Evolutionary conservation across 1,140 invertebrate species (phyloP), one percentile per base, ranked within the genome.

Genomic region (Orchestia grillus): DNA sequence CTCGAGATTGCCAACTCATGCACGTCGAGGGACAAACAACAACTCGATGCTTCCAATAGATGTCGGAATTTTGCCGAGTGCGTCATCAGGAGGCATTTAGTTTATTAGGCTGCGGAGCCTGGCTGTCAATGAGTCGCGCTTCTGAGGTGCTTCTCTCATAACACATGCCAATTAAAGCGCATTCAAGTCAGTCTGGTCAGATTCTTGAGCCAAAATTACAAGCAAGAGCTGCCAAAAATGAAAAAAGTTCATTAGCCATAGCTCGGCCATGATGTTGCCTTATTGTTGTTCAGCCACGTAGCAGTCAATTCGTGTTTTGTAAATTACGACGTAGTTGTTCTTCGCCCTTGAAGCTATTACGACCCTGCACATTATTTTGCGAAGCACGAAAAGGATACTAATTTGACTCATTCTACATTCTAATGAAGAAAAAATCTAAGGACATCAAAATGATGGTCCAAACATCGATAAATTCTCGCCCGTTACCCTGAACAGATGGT

Each of bases 81-180:
- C 92, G 92, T 94, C 92, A 94, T 94, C 43, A 94, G 41, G 44
- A n/a, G 44, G 92, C 92, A 94, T 94, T 94, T 94, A 94, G 92
- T 45, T 94, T 94, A 94, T 94, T 45, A 94, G 92, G 92, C 92
- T 94, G 62, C 62, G 28, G 92, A 94, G 92, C 44, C 44, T 94
- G 44, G 92, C 43, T 94, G 92, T 94, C 92, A 94, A 94, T 94
- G 44, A 94, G 92, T 94, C 43, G 92, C 92, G 92, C 92, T 94
- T 94, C 92, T 94, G 92, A 94, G 92, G 44, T 40, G 92, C 92
- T 94, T 94, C 92, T 44, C 92, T 94, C 43, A 28, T 94, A 45
- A 94, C 92, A 94, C 92, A 94, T 94, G 92, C 92, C 92, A 94
- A 94, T 94, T 94, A 94, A 94, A 94, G 92, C 92, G 92, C 92